phyloP scores from a whole-genome alignment of 2,888 invertebrate species.

The Cecidostiba fungosa region DNA sequence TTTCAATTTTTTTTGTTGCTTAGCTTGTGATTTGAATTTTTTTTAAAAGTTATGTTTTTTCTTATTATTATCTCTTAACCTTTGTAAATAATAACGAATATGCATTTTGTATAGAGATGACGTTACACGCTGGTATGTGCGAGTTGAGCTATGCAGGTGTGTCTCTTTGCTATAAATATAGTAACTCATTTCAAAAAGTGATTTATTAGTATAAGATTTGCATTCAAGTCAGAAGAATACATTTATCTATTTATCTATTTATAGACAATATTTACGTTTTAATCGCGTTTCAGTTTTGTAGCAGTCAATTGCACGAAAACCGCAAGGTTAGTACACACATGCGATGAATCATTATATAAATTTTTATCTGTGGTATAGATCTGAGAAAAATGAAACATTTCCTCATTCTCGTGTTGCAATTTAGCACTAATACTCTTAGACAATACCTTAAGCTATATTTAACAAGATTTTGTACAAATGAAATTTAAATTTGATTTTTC shows the following conservation, averaged over 20 bases:
- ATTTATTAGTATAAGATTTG: not conserved
- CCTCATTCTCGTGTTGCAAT: not conserved
- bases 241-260: not conserved
- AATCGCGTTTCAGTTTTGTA: not conserved
- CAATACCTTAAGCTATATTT: not conserved
- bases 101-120: not conserved
- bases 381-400: not conserved
- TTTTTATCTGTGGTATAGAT: not conserved
- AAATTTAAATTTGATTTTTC: not conserved
- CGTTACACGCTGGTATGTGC: not conserved
- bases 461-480: not conserved
- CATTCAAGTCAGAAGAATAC: not conserved
- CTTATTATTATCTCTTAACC: not conserved
- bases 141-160: not conserved
- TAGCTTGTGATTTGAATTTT: not conserved
- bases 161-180: not conserved
- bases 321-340: not conserved
- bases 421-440: not conserved
- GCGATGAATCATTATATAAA: not conserved
- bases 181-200: not conserved
- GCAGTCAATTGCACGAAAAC: not conserved
- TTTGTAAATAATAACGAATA: not conserved
- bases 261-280: not conserved
- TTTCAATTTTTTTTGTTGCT: constrained; percentile 27
- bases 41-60: not conserved